These are phyloP conservation scores for Hephaestus fuliginosus DNA, from an alignment of 2,797 vertebrate genomes.

Conservation along the genomic window DNA sequence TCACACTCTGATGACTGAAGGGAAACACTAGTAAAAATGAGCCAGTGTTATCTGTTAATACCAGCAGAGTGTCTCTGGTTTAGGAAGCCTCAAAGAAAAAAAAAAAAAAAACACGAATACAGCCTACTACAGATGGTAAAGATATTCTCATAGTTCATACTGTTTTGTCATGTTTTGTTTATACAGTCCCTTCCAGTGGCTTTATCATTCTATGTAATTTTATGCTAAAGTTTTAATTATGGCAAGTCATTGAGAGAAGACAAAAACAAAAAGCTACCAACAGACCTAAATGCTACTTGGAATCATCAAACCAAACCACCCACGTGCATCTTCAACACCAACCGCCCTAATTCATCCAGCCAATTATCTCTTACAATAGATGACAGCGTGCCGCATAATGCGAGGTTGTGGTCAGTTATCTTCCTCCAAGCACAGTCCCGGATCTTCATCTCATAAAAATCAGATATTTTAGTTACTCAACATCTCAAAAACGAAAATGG, in stretches of 20 bases:
- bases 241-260: background rate
- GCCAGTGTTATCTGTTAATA: background rate
- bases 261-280: conserved; percentile 7
- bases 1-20: background rate
- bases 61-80: background rate
- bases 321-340: background rate
- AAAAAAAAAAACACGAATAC: background rate
- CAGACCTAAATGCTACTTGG: background rate
- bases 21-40: background rate
- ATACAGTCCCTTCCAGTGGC: background rate
- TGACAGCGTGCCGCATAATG: conserved; percentile 1
- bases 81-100: conserved; percentile 25
- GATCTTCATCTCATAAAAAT: background rate
- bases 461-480: too few relatives aligned
- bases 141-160: conserved; percentile 9
- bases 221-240: background rate
- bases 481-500: background rate
- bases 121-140: background rate
- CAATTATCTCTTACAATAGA: conserved; percentile 9
- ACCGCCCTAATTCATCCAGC: background rate
- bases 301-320: conserved; percentile 17
- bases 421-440: background rate
- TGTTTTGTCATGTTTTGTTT: background rate
- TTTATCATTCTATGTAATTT: conserved; percentile 1
- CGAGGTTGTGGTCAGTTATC: background rate